Conservation (phyloP, 2,113 vertebrate genomes). For the Protobothrops flavoviridis region DNA sequence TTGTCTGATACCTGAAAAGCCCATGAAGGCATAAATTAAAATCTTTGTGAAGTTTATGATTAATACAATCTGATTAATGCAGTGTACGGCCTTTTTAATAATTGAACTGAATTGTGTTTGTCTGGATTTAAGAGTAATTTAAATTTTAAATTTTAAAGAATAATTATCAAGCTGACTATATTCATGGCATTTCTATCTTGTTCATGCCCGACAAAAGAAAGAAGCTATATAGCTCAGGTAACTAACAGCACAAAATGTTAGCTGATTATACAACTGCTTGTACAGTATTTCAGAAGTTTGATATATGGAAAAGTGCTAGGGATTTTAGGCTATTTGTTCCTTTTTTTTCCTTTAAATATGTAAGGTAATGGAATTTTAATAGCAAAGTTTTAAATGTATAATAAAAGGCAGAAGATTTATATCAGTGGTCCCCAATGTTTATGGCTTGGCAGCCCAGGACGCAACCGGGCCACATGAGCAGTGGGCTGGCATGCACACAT, state of each 20-base stretch:
- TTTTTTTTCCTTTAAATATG: not conserved
- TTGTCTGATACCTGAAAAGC: not conserved
- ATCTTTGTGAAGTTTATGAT: not conserved
- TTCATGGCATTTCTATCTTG: not conserved
- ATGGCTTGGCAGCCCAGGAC: not conserved
- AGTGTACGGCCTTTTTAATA: constrained; percentile 8
- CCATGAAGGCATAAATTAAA: not conserved
- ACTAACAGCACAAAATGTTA: not conserved
- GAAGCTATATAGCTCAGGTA: not conserved
- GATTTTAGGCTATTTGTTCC: not conserved
- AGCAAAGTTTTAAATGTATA: not conserved
- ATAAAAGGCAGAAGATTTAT: not conserved
- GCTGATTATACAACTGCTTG: not conserved
- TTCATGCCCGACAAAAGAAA: not conserved
- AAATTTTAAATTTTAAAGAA: not conserved
- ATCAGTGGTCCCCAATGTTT: not conserved
- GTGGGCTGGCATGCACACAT: not conserved
- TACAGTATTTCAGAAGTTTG: not conserved
- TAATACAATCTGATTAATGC: constrained; percentile 25
- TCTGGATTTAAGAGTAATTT: constrained; percentile 29
- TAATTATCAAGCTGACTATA: constrained; percentile 4
- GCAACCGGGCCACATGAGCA: not conserved
- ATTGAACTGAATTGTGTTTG: constrained; percentile 5
- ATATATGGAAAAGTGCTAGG: not conserved
- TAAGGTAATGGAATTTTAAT: not conserved